Base-by-base conservation (phyloP, 2,113 vertebrate genomes). In the Myotis brandtii region DNA sequence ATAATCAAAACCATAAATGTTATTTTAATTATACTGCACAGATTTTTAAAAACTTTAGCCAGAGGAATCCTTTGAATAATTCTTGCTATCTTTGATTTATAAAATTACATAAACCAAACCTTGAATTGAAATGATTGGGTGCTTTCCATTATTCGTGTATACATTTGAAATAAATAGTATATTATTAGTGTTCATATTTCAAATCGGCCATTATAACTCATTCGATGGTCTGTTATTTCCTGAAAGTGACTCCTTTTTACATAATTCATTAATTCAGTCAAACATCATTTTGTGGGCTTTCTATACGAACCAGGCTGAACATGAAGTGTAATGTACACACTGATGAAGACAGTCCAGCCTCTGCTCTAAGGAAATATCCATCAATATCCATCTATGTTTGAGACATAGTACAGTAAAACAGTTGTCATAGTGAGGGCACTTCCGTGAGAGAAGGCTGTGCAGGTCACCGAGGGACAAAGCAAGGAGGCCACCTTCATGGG, bases 81-180 rank as follows among this genome's bases (percentile, higher is more conserved):
- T 86, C 25, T 81, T 85, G 40, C 11, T 69, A 40, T 76, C 66
- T 95, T 43, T 86, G 40, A 67, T 86, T 85, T 95, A 43, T 23
- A 89, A 86, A 89, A 79, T 79, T 72, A 50, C 23, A 73, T 62
- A 75, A 62, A 79, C 83, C 18, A 92, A 86, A 62, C 4, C n/a
- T 62, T 67, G 72, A 32, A 64, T 76, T 25, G 64, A 56, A 81
- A 79, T 69, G 17, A 79, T 8, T 48, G 9, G 34, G 37, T 62
- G 50, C 18, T 91, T 86, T 86, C 66, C 27, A 56, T 76, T 75
- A 23, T 20, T 84, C 43, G 27, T 30, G 9, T 64, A 20, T 37
- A n/a, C 13, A 80, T 56, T 90, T 76, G 32, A 66, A 86, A 80
- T 62, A 77, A 84, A 50, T 69, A 62, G 11, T 48, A 0, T 93